Evolutionary conservation across 2,888 invertebrate genomes (phyloP).

Genomic region (Nezara viridula): DNA sequence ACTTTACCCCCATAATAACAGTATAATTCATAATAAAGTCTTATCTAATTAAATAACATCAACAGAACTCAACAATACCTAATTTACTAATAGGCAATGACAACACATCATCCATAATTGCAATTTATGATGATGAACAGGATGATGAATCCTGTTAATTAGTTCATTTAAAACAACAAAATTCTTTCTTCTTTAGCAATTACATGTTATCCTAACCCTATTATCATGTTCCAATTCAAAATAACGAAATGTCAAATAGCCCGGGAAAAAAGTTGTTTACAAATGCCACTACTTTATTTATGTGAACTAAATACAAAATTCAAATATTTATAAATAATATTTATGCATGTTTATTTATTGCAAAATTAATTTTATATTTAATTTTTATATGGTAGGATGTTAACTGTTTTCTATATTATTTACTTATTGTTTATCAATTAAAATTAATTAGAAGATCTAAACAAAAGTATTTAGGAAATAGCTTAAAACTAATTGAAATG

Average conservation of each 20-base stretch:
- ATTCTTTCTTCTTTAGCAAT: background rate
- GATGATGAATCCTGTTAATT: background rate
- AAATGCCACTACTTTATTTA: background rate
- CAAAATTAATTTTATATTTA: no score
- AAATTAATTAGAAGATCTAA: no score
- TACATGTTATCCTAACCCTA: background rate
- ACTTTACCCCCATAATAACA: background rate
- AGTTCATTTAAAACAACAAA: background rate
- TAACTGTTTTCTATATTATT: no score
- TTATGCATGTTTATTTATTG: no score
- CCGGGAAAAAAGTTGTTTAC: constrained; percentile 35
- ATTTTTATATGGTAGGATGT: no score
- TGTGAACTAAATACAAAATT: no score
- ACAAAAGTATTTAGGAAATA: no score
- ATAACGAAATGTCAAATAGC: constrained; percentile 22
- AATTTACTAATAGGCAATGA: constrained; percentile 18
- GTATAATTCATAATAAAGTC: background rate
- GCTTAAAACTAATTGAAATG: no score
- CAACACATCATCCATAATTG: constrained; percentile 22
- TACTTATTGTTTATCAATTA: no score
- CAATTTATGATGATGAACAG: background rate
- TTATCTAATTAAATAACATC: background rate
- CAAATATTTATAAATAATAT: no score
- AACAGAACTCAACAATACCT: background rate
- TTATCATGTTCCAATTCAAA: background rate